Evolutionary conservation across 2,888 invertebrate species (phyloP).

Genomic region (Cetonia aurata): DNA sequence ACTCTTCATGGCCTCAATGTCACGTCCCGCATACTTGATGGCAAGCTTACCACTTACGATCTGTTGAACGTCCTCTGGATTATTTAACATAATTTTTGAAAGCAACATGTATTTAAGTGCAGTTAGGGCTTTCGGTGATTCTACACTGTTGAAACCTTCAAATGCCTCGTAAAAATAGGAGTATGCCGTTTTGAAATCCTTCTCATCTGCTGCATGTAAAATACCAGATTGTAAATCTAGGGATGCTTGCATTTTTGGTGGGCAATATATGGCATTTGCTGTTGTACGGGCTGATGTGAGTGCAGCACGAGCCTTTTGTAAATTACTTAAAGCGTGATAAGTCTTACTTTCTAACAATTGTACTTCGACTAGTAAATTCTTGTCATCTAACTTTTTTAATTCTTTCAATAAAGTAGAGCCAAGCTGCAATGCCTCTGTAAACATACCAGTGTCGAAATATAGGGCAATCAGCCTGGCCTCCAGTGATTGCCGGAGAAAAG

Average conservation of each 20-base stretch:
- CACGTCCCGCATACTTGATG: constrained; percentile 94
- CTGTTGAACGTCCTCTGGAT: constrained; percentile 94
- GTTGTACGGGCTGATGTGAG: constrained; percentile 99
- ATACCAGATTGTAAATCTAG: constrained; percentile 98
- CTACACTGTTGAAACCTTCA: constrained; percentile 97
- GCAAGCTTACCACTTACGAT: constrained; percentile 97
- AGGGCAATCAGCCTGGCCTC: constrained; percentile 95
- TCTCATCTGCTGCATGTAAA: constrained; percentile 99
- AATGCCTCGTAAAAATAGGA: constrained; percentile 99
- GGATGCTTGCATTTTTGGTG: constrained; percentile 98
- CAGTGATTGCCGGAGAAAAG: constrained; percentile 95
- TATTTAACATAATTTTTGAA: constrained; percentile 98
- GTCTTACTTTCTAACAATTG: constrained; percentile 98
- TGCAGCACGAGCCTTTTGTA: constrained; percentile 96
- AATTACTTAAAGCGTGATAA: constrained; percentile 96
- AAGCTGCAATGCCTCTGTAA: constrained; percentile 85
- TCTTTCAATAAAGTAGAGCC: constrained; percentile 92
- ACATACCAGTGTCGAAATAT: constrained; percentile 93
- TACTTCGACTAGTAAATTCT: constrained; percentile 98
- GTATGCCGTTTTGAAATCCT: constrained; percentile 99
- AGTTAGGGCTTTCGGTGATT: constrained; percentile 89
- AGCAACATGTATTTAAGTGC: constrained; percentile 99
- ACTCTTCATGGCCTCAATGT: constrained; percentile 98
- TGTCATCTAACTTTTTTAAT: constrained; percentile 98
- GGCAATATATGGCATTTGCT: constrained; percentile 99